Percentiles rank a stretch among this genome's conserved stretches.
Evolutionary conservation across 2,888 invertebrate species (phyloP).

Genomic region (Tortricodes alternella): DNA sequence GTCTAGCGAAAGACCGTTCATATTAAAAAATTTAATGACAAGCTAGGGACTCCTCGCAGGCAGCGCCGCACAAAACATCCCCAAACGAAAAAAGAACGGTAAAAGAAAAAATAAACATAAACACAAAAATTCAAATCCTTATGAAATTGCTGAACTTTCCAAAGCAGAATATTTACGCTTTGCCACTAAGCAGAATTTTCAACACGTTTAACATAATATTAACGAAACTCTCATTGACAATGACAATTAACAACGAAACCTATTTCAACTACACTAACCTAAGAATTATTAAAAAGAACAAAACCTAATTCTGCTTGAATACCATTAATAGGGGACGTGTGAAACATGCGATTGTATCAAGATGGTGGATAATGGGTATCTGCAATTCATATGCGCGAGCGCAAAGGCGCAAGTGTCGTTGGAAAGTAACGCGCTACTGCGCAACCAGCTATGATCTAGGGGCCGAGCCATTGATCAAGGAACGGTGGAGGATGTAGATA

Average conservation of each 20-base stretch:
- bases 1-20: too few species aligned
- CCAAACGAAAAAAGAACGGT: too few species aligned
- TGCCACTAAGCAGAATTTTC: too few species aligned
- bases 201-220: too few species aligned
- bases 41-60: too few species aligned
- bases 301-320: not conserved
- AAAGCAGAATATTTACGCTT: too few species aligned
- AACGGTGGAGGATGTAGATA: not conserved
- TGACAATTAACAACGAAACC: not conserved
- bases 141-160: too few species aligned
- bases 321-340: constrained; percentile 1
- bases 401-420: constrained; percentile 50
- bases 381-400: constrained; percentile 40
- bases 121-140: too few species aligned
- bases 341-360: constrained; percentile 9
- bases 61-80: too few species aligned
- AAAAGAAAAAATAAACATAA: too few species aligned
- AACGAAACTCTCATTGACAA: too few species aligned
- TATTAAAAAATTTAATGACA: too few species aligned
- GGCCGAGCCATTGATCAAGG: not conserved
- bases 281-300: not conserved
- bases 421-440: constrained; percentile 46
- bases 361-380: constrained; percentile 1
- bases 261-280: not conserved
- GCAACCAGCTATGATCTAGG: constrained; percentile 11